Evolutionary conservation across 2,888 invertebrate species (phyloP).

Genomic region (Melipona bicolor): DNA sequence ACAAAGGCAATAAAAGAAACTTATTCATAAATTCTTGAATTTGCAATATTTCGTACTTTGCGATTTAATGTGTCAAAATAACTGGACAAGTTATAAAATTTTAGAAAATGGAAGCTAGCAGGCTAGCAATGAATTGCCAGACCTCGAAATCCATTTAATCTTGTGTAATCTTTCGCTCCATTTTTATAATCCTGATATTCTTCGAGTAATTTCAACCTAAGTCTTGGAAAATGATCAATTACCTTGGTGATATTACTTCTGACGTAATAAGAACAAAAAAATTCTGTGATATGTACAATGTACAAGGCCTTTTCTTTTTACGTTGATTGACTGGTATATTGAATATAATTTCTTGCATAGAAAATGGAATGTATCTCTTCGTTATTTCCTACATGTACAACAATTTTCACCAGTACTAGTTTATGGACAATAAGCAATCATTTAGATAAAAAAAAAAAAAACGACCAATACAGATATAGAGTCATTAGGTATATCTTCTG

Average conservation of each 20-base stretch:
- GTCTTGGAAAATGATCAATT: constrained; percentile 52
- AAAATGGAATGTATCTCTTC: constrained; percentile 21
- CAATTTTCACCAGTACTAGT: constrained; percentile 34
- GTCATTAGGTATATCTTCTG: constrained; percentile 32
- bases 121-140: not conserved
- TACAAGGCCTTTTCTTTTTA: not conserved
- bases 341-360: constrained; percentile 10
- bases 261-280: constrained; percentile 3
- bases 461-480: constrained; percentile 29
- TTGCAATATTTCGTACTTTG: not conserved
- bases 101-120: not conserved
- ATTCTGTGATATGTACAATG: not conserved
- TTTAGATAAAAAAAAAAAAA: constrained; percentile 47
- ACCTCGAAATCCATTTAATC: constrained; percentile 51
- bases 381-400: constrained; percentile 2
- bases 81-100: not conserved
- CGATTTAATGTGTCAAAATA: no score
- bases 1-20: not conserved
- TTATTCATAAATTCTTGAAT: not conserved
- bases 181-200: constrained; percentile 56
- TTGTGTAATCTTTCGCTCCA: constrained; percentile 42
- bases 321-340: not conserved
- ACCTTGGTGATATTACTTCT: not conserved
- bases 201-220: constrained; percentile 45
- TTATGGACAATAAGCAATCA: constrained; percentile 51